Evolutionary conservation across 1,140 invertebrate species (phyloP).

Genomic region (Adoxophyes honmai): DNA sequence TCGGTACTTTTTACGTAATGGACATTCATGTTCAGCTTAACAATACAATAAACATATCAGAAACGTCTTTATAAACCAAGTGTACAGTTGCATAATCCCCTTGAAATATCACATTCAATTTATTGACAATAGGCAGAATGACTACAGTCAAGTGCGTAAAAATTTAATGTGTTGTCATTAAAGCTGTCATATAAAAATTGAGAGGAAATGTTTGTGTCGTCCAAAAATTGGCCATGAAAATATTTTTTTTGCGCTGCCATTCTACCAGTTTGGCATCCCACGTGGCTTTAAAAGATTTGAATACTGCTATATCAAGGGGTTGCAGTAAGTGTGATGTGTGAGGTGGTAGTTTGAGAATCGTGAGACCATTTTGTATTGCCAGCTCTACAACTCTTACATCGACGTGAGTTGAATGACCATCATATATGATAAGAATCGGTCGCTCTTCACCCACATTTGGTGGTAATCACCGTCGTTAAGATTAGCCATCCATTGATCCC

Average conservation of each 20-base stretch:
- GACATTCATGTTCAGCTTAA: slow-evolving; percentile 26
- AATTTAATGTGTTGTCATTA: slow-evolving; percentile 18
- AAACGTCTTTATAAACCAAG: slow-evolving; percentile 24
- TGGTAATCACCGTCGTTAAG: too few species aligned
- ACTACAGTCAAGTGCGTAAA: slow-evolving; percentile 24
- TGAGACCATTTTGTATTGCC: too few species aligned
- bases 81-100: slow-evolving; percentile 24
- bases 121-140: slow-evolving; percentile 29
- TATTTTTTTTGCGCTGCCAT: background rate
- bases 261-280: too few species aligned
- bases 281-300: too few species aligned
- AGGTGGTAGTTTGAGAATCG: too few species aligned
- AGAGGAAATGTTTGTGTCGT: slow-evolving; percentile 14
- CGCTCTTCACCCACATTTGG: too few species aligned
- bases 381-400: too few species aligned
- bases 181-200: slow-evolving; percentile 22
- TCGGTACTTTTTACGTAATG: slow-evolving; percentile 23
- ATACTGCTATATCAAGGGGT: too few species aligned
- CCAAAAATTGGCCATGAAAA: slow-evolving; percentile 18
- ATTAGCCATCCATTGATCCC: too few species aligned
- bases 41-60: slow-evolving; percentile 22
- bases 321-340: too few species aligned
- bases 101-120: slow-evolving; percentile 37
- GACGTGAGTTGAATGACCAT: too few species aligned
- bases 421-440: too few species aligned